These are phyloP conservation scores for Podargus strigoides DNA, from an alignment of 2,797 vertebrate genomes.

Conservation along the genomic window DNA sequence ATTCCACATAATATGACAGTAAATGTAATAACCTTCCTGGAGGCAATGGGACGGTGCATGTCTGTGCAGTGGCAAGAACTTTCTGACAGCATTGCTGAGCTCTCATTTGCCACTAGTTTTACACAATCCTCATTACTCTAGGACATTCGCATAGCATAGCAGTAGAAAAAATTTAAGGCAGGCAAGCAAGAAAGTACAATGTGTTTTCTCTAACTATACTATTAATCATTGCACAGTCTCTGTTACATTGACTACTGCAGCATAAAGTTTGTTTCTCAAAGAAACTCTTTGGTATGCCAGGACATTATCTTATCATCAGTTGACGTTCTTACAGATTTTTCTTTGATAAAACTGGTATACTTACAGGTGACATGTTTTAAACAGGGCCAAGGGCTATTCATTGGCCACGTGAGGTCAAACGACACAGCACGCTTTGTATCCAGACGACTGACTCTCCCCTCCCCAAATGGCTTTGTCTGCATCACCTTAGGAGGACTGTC, in stretches of 20 bases:
- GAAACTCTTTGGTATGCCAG: not conserved
- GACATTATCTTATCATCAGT: not conserved
- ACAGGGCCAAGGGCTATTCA: not conserved
- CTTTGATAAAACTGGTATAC: not conserved
- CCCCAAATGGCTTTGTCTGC: not conserved
- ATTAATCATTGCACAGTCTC: not conserved
- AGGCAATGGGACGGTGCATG: not conserved
- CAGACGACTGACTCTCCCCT: not conserved
- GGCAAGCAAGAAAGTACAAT: conserved; percentile 17
- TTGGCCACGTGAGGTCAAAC: not conserved
- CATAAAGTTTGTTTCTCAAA: not conserved
- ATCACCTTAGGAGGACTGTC: not conserved
- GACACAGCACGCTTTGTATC: rapidly evolving
- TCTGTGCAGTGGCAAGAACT: not conserved
- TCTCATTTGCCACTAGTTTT: not conserved
- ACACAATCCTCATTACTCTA: not conserved
- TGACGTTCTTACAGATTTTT: not conserved
- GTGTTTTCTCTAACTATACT: not conserved
- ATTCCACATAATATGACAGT: not conserved
- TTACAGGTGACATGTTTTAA: not conserved
- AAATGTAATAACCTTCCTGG: not conserved
- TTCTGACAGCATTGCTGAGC: not conserved
- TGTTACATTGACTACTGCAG: not conserved
- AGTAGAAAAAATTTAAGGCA: conserved; percentile 8
- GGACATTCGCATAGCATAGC: not conserved